Evolutionary conservation across 2,113 vertebrate species (phyloP).

Genomic region (Calyptomena viridis): DNA sequence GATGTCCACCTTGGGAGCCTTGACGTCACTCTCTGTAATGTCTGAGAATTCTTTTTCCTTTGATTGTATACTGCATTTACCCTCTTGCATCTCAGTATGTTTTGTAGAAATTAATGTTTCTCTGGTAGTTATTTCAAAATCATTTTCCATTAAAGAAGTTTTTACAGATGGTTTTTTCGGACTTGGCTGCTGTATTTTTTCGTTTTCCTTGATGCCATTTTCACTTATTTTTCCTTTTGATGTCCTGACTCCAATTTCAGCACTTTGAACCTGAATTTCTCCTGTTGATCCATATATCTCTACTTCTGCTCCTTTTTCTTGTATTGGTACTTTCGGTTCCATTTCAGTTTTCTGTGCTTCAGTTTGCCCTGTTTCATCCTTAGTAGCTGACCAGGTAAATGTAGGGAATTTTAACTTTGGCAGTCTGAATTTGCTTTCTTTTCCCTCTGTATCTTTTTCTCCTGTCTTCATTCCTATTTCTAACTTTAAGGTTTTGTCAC

Average conservation of each 20-base stretch:
- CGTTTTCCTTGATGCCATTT: accelerated
- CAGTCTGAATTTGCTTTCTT: background rate
- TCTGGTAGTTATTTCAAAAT: accelerated
- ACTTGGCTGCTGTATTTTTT: accelerated
- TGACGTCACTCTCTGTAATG: accelerated
- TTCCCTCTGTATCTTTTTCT: accelerated
- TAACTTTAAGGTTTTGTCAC: accelerated
- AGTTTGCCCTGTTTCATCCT: accelerated
- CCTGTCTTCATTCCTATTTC: accelerated
- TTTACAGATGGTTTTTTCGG: accelerated
- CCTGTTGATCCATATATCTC: accelerated
- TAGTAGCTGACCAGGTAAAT: background rate
- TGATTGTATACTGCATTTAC: accelerated
- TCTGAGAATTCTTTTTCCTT: accelerated
- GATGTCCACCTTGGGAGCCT: background rate
- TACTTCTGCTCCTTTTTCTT: accelerated
- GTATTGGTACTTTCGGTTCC: accelerated
- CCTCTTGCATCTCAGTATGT: accelerated
- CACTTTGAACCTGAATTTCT: accelerated
- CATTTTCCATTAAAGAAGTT: accelerated
- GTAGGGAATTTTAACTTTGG: background rate
- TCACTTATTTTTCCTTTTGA: accelerated
- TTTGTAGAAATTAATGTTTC: accelerated
- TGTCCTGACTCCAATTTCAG: accelerated
- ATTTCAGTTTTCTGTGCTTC: accelerated